These are phyloP conservation scores for Heliconius eleuchia DNA, from an alignment of 1,140 invertebrate genomes.

Conservation along the genomic window DNA sequence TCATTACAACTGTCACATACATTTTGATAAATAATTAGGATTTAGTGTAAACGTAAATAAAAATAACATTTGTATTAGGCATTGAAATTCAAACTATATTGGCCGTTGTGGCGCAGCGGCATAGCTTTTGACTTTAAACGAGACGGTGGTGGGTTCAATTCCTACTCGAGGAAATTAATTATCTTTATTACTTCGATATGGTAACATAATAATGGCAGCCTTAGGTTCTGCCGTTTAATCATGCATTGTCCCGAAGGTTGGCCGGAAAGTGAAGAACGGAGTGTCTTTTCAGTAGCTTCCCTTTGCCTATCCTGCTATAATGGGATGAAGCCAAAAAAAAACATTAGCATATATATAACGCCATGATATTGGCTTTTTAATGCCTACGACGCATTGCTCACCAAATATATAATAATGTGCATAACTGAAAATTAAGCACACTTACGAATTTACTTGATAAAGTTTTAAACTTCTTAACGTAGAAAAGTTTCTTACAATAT, in stretches of 20 bases:
- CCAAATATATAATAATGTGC: constrained; percentile 30
- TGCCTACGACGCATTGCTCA: constrained; percentile 44
- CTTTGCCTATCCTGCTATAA: too few species aligned
- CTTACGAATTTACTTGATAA: constrained; percentile 64
- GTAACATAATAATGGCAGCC: too few species aligned
- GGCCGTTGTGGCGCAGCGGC: too few species aligned
- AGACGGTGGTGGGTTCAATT: too few species aligned
- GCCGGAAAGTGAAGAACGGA: too few species aligned
- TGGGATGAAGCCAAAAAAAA: too few species aligned
- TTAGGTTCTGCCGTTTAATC: too few species aligned
- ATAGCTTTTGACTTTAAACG: too few species aligned
- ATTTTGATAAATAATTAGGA: constrained; percentile 2
- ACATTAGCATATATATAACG: background rate
- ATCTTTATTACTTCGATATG: too few species aligned
- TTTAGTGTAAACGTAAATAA: background rate
- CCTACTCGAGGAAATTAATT: too few species aligned
- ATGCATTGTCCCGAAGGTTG: too few species aligned
- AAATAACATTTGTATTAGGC: background rate
- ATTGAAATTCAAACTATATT: background rate
- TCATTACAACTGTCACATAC: background rate
- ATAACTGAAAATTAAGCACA: constrained; percentile 48
- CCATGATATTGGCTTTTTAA: background rate
- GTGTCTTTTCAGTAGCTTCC: too few species aligned
- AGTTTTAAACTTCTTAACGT: constrained; percentile 48
- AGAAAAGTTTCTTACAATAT: constrained; percentile 47